Conservation (phyloP, 2,797 vertebrate genomes). For the Todus mexicanus region DNA sequence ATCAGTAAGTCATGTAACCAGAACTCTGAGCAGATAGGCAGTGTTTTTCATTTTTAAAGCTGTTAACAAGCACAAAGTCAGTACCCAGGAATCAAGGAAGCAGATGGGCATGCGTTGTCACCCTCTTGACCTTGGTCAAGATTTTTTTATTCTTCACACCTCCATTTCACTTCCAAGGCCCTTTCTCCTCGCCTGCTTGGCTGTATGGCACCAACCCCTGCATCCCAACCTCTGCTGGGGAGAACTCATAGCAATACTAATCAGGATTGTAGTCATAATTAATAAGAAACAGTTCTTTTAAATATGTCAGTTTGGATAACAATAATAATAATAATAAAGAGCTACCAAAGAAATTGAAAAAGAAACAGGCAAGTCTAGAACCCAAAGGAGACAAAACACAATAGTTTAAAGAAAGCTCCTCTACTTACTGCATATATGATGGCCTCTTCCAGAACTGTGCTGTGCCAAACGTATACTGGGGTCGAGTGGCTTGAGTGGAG, state of each 20-base stretch:
- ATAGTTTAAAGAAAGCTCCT: background rate
- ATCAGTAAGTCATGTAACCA: background rate
- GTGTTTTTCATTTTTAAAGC: background rate
- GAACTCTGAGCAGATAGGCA: background rate
- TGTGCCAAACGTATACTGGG: background rate
- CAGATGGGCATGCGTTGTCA: background rate
- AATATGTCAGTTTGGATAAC: background rate
- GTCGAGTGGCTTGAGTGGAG: background rate
- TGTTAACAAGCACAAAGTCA: background rate
- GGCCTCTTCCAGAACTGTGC: background rate
- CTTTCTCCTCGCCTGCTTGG: background rate
- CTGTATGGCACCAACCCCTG: background rate
- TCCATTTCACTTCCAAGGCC: background rate
- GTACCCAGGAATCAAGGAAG: background rate
- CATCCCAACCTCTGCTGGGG: background rate
- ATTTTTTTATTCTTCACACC: background rate
- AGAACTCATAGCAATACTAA: background rate
- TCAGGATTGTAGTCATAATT: background rate
- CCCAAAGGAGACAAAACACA: background rate
- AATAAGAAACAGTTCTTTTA: background rate
- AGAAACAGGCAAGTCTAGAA: background rate
- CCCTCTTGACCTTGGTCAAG: background rate
- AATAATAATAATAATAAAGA: background rate
- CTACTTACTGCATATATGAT: slow-evolving; percentile 17
- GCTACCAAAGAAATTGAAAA: background rate